Base-by-base conservation (phyloP, 2,888 invertebrate species). In the Drosophila birchii region DNA sequence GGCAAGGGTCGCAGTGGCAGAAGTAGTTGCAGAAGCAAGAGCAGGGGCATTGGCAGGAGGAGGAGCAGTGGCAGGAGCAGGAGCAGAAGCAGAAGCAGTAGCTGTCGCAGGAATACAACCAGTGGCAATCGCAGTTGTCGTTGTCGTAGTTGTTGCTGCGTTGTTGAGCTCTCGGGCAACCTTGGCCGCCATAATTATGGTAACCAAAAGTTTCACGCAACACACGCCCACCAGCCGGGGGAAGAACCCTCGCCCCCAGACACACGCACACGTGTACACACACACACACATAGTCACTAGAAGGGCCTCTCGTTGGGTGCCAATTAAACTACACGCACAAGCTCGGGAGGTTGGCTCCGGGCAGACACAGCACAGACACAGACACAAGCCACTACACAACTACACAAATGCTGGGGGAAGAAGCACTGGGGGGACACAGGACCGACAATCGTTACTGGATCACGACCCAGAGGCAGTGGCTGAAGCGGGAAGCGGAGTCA, bases 151-250 rank as follows among this genome's bases (percentile, higher is more conserved):
- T 72, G 74, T 54, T 69, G 32, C 39, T 68, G 56, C 69, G 39
- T 34, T 18, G 70, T 36, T 38, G 38, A n/a, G 71, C 70, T 63
- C 73, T 63, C 70, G 76, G 57, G 51, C 54, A 77, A 81, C 84
- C 84, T 84, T 84, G 89, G 88, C 85, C 86, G 85, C 85, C 88
- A 84, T 84, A 84, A 84, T 84, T 84, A 84, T 84, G 87, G 89
- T 89, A 89, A 87, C 82, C 85, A 78, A 89, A 89, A 84, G 78
- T 89, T 87, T 77, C 78, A 78, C 74, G 81, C 78, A 77, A 78
- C 69, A 73, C 81, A 86, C 83, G 78, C 88, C 74, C 80, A 75
- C 72, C 75, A 70, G 70, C 49, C 41, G 29, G 43, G 51, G 51
- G 38, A 61, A 67, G 69, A 60, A 51, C 64, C 49, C 67, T 70